phyloP scores from a whole-genome alignment of 1,140 invertebrate genomes.

The Meloidogyne chitwoodi region DNA sequence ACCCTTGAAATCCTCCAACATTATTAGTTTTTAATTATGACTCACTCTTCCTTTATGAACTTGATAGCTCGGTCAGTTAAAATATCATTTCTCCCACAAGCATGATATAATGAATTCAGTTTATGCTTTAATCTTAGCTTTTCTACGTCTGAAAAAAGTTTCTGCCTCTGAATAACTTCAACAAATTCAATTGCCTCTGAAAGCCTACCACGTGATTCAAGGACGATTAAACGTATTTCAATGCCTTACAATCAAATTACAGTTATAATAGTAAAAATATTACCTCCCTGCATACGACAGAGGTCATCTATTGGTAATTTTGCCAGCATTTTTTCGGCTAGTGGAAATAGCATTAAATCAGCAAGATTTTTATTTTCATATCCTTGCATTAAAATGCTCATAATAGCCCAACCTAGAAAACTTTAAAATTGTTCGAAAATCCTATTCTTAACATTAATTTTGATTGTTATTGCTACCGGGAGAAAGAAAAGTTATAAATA shows the following conservation, averaged over 20 bases:
- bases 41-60: constrained; percentile 16
- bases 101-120: neutral
- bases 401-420: constrained; percentile 74
- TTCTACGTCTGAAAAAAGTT: neutral
- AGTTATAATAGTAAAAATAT: neutral
- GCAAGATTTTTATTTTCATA: constrained; percentile 40
- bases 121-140: neutral
- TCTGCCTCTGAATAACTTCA: constrained; percentile 6
- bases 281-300: constrained; percentile 10
- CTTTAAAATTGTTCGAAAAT: no score
- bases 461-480: no score
- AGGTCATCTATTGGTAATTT: constrained; percentile 67
- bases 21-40: no score
- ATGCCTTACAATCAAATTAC: constrained; percentile 26
- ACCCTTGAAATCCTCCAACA: no score
- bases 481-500: no score
- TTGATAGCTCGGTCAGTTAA: neutral
- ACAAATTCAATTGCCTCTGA: constrained; percentile 29
- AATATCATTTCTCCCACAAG: neutral
- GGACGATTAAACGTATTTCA: constrained; percentile 27
- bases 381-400: constrained; percentile 80
- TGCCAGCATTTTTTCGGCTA: constrained; percentile 76
- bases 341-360: constrained; percentile 69
- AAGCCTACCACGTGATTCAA: constrained; percentile 5
- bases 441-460: no score